These are phyloP conservation scores for Scaptomyza hsui DNA, from an alignment of 1,140 invertebrate genomes.

Conservation along the genomic window DNA sequence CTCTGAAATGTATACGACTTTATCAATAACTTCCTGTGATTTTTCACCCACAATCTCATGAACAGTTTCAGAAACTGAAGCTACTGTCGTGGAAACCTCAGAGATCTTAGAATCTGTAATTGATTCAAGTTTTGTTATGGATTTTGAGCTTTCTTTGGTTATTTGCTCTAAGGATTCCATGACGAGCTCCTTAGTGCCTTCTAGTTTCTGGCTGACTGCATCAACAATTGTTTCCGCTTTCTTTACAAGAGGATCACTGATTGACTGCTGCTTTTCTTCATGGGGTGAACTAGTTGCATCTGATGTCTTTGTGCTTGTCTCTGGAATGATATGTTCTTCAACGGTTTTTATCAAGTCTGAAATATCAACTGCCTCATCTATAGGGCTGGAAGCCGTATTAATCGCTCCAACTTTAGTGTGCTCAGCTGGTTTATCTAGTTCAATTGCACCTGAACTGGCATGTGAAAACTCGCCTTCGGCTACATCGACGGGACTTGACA, in stretches of 20 bases:
- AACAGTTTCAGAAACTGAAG: constrained; percentile 27
- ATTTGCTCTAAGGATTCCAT: constrained; percentile 42
- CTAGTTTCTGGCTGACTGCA: constrained; percentile 19
- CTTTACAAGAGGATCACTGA: constrained; percentile 22
- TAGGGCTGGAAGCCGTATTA: constrained; percentile 70
- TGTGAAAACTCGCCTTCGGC: constrained; percentile 67
- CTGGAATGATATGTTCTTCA: constrained; percentile 47
- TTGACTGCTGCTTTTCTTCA: constrained; percentile 38
- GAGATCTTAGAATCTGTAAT: constrained; percentile 32
- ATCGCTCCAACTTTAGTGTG: constrained; percentile 35
- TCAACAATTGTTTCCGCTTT: constrained; percentile 22
- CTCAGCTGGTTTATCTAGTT: constrained; percentile 49
- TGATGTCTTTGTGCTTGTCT: constrained; percentile 8
- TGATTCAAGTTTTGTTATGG: constrained; percentile 42
- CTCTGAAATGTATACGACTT: constrained; percentile 20
- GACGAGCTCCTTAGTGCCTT: constrained; percentile 31
- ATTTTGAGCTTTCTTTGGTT: constrained; percentile 37
- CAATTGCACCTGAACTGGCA: not conserved
- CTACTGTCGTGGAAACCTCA: constrained; percentile 30
- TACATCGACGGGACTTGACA: constrained; percentile 75
- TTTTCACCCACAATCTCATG: constrained; percentile 29
- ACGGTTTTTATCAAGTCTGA: constrained; percentile 20
- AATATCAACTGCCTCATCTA: constrained; percentile 58
- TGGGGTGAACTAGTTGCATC: constrained; percentile 19
- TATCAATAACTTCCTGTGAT: constrained; percentile 34